These are phyloP conservation scores for Chloroceryle aenea DNA, from an alignment of 2,113 vertebrate species.

Conservation along the genomic window DNA sequence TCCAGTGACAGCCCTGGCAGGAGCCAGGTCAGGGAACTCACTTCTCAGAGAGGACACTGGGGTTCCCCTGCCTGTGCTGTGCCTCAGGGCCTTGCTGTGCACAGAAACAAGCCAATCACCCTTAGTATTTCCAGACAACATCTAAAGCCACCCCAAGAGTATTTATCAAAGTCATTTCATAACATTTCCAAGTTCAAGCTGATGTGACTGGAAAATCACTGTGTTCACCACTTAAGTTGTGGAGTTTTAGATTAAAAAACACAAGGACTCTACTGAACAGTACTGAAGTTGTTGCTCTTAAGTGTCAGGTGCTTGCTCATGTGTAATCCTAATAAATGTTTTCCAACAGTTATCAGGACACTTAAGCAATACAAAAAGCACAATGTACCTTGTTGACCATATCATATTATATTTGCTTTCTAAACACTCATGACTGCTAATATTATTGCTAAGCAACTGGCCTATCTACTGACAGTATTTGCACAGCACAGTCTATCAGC, in stretches of 20 bases:
- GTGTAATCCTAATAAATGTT: slow-evolving; percentile 23
- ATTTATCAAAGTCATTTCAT: slow-evolving; percentile 16
- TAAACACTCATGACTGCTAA: slow-evolving; percentile 52
- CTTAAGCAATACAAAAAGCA: slow-evolving; percentile 54
- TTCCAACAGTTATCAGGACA: slow-evolving; percentile 51
- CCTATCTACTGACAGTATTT: slow-evolving; percentile 23
- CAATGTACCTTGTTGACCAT: slow-evolving; percentile 48
- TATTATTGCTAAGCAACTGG: slow-evolving; percentile 57
- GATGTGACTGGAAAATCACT: neutral
- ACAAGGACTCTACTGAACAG: slow-evolving; percentile 15
- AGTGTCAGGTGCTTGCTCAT: slow-evolving; percentile 40
- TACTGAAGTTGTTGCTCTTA: slow-evolving; percentile 43
- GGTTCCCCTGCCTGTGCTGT: fast-evolving
- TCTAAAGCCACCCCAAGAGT: neutral
- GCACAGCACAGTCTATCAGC: neutral
- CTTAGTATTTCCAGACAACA: neutral
- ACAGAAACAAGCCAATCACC: neutral
- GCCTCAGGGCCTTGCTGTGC: neutral
- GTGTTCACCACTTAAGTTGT: neutral
- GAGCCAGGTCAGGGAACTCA: neutral
- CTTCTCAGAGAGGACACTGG: fast-evolving
- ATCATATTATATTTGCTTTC: slow-evolving; percentile 59
- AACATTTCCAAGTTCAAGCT: slow-evolving; percentile 33
- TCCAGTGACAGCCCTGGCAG: neutral
- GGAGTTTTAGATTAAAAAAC: neutral